Evolutionary conservation across 2,797 vertebrate species (phyloP).

Genomic region (Epinephelus awoara): DNA sequence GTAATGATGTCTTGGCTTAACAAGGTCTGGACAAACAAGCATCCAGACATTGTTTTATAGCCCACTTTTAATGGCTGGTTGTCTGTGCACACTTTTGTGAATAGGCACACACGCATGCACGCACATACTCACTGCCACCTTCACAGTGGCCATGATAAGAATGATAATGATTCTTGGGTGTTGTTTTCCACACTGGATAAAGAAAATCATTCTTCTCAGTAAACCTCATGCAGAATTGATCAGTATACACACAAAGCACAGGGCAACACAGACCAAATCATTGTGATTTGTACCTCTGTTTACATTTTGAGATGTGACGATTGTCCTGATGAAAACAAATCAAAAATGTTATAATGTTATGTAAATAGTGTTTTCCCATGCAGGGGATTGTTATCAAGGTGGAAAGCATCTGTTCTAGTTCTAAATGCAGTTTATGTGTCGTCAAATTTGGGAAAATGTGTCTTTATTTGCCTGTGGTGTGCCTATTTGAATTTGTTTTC

Average conservation of each 20-base stretch:
- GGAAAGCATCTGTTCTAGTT: too few relatives aligned
- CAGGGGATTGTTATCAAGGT: too few relatives aligned
- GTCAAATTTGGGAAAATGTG: too few relatives aligned
- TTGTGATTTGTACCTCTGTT: neutral
- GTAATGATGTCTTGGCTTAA: conserved; percentile 42
- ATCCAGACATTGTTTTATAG: conserved; percentile 18
- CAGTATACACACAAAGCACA: neutral
- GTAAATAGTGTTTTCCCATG: too few relatives aligned
- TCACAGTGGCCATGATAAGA: neutral
- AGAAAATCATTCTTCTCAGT: conserved; percentile 7
- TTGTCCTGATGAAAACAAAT: neutral
- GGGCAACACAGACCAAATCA: neutral
- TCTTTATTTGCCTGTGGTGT: too few relatives aligned
- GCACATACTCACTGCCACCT: neutral
- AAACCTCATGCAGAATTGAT: neutral
- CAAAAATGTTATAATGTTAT: too few relatives aligned
- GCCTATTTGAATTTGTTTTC: too few relatives aligned
- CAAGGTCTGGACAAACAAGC: conserved; percentile 32
- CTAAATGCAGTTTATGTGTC: too few relatives aligned
- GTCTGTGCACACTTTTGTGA: neutral
- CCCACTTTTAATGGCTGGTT: conserved; percentile 23
- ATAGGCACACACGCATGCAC: neutral
- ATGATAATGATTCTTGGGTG: conserved; percentile 10
- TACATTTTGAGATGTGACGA: neutral
- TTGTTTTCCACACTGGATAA: neutral